phyloP scores from a whole-genome alignment of 1,140 invertebrate species.

The Polypedilum pembai region DNA sequence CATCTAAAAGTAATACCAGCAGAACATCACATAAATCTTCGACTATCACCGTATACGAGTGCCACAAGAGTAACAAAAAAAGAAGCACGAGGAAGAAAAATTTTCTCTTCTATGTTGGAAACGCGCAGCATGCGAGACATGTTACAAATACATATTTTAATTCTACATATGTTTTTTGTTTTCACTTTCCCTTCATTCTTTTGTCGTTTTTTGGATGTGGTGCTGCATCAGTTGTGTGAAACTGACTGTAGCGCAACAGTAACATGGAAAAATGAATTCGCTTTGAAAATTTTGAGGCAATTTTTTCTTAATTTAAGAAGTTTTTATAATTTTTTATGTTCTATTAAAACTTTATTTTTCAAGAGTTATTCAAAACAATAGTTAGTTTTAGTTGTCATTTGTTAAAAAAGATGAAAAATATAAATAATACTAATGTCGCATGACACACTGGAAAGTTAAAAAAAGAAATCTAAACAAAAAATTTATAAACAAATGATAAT shows the following conservation, averaged over 20 bases:
- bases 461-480: too few species aligned
- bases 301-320: too few species aligned
- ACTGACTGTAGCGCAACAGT: neutral
- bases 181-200: neutral
- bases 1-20: conserved; percentile 22
- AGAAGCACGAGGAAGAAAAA: neutral
- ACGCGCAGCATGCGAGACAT: conserved; percentile 19
- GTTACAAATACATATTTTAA: conserved; percentile 26
- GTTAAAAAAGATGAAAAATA: too few species aligned
- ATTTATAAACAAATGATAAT: too few species aligned
- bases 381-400: too few species aligned
- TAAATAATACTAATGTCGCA: too few species aligned
- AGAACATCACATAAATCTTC: conserved; percentile 25
- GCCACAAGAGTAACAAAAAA: neutral
- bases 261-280: neutral
- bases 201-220: neutral
- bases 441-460: too few species aligned
- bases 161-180: conserved; percentile 27
- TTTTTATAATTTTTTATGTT: too few species aligned
- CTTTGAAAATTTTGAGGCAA: neutral
- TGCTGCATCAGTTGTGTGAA: neutral
- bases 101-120: neutral
- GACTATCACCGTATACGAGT: conserved; percentile 10
- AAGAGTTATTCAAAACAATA: too few species aligned
- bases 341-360: too few species aligned